Conservation (phyloP, 2,113 vertebrate genomes). For the Theropithecus gelada region DNA sequence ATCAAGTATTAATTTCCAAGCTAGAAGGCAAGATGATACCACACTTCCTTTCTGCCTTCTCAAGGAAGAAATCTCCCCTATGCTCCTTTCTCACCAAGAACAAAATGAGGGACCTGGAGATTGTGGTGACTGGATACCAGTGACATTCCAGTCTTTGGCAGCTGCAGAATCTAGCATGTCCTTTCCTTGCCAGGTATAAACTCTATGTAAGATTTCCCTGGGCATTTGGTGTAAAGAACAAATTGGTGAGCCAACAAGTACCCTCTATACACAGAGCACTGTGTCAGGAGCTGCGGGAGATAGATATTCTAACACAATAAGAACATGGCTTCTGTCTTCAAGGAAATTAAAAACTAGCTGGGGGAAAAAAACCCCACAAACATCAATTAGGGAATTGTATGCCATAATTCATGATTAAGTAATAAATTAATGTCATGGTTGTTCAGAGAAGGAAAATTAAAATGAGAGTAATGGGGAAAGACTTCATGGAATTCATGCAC, state of each 20-base stretch:
- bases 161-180: neutral
- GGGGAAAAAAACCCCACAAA: constrained; percentile 43
- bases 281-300: neutral
- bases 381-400: constrained; percentile 62
- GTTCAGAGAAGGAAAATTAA: constrained; percentile 64
- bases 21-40: neutral
- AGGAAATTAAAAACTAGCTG: constrained; percentile 70
- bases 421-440: constrained; percentile 59
- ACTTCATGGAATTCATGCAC: constrained; percentile 27
- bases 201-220: neutral
- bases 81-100: neutral
- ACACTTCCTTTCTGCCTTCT: neutral
- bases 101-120: neutral
- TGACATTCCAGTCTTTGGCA: neutral
- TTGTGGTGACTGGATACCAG: neutral
- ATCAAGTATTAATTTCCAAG: neutral
- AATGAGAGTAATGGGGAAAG: constrained; percentile 57
- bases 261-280: neutral
- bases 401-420: constrained; percentile 72
- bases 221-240: neutral
- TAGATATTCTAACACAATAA: neutral
- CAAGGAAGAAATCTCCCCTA: neutral
- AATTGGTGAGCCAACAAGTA: neutral
- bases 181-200: neutral
- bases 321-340: constrained; percentile 57